Base-by-base conservation (phyloP, 2,888 invertebrate genomes). In the Argyresthia goedartella region DNA sequence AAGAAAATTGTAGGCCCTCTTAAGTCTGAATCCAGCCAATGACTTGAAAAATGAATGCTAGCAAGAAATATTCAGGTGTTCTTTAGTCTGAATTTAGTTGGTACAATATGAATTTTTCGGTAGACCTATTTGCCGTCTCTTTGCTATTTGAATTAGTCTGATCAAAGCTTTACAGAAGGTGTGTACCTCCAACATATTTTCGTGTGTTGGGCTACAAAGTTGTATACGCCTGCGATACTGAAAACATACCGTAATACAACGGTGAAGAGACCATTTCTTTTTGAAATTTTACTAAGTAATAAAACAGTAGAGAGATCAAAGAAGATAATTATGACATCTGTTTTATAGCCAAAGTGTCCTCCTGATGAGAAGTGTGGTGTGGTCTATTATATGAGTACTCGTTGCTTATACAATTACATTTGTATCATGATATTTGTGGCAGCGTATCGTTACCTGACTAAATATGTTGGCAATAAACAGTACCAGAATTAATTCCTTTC, bases 301-400 rank as follows among this genome's bases (percentile, higher is more conserved):
- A 25, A 50, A 55, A 55, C 57, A 50, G 56, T 61, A 53, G 54
- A 55, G 57, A 67, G 64, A 60, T 69, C 67, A 69, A 69, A 67
- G 69, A 60, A 55, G 58, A 59, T 35, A 58, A 66, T 66, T 63
- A 69, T 67, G 67, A 69, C 69, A 66, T 69, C 62, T 69, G 67
- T 62, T 68, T 66, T 64, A 64, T 62, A 60, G 61, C 33, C 14
- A 13, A 55, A 55, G 25, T 60, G 60, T 60, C 63, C 61, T 64
- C 56, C 25, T 25, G 25, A 25, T 60, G 61, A 63, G 60, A 62
- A 59, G 59, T 39, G 49, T 48, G 25, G 36, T 49, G 33, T 51
- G 51, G 53, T 49, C 47, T 53, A 51, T 45, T 53, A 50, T 53
- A 51, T 25, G 25, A 25, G 6, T 51, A 53, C 45, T 51, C 51